These are phyloP conservation scores for Tiliacea citrago DNA, from an alignment of 2,888 invertebrate species.

Conservation along the genomic window DNA sequence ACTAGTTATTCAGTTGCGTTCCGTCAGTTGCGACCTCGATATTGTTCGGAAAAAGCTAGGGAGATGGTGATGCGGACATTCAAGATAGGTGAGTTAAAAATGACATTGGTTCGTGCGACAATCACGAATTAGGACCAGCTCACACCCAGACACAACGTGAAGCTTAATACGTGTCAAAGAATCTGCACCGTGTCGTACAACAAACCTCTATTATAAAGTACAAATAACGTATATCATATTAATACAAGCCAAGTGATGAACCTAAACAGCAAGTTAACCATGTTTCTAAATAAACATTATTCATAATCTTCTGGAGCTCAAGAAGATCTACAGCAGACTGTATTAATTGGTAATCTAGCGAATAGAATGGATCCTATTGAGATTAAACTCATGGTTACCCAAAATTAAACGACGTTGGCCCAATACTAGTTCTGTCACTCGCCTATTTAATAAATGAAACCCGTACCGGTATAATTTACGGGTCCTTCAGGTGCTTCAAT, in stretches of 20 bases:
- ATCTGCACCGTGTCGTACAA: too few relatives aligned
- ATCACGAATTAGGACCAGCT: not conserved
- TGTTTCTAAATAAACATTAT: not conserved
- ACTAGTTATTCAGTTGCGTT: too few relatives aligned
- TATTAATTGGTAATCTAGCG: not conserved
- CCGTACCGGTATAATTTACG: not conserved
- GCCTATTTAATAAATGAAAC: not conserved
- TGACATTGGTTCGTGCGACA: too few relatives aligned
- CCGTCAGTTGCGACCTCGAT: too few relatives aligned
- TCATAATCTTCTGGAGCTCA: not conserved
- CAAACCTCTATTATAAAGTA: not conserved
- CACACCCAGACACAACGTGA: not conserved
- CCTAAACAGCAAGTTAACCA: not conserved
- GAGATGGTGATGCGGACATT: not conserved
- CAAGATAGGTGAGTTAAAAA: not conserved
- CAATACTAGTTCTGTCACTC: conserved; percentile 2
- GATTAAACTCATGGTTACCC: not conserved
- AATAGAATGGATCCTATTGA: not conserved
- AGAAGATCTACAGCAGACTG: not conserved
- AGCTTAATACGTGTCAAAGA: not conserved
- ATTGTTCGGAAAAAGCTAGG: not conserved
- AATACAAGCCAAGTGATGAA: too few relatives aligned
- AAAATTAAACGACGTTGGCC: not conserved
- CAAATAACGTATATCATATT: too few relatives aligned
- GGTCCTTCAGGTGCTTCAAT: not conserved